These are phyloP conservation scores for Anser cygnoides DNA, from an alignment of 2,113 vertebrate genomes.

Conservation along the genomic window DNA sequence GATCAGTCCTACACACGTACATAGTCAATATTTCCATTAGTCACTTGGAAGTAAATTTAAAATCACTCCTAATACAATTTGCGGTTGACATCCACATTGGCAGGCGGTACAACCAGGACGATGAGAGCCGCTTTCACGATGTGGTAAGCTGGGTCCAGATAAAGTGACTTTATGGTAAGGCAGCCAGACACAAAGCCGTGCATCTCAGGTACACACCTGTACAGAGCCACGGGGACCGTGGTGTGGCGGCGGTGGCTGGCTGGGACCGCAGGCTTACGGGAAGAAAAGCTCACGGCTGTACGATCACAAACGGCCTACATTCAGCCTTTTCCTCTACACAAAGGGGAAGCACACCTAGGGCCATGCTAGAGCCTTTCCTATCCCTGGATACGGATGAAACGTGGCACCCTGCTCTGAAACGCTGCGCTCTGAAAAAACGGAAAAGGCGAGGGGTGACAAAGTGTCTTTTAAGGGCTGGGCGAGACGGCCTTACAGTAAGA, in stretches of 20 bases:
- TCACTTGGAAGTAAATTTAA: constrained; percentile 22
- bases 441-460: neutral
- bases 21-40: neutral
- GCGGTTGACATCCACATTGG: neutral
- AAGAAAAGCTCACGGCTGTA: neutral
- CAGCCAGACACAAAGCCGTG: neutral
- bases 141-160: neutral
- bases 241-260: neutral
- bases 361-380: neutral
- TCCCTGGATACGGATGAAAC: no score
- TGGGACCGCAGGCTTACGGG: neutral
- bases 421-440: neutral
- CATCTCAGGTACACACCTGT: neutral
- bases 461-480: neutral
- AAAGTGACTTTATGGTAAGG: neutral
- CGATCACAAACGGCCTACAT: neutral
- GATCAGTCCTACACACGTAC: neutral
- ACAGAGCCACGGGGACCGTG: neutral
- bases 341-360: neutral
- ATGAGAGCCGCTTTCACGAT: neutral
- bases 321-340: neutral
- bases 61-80: constrained; percentile 23
- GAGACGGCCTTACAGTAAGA: neutral
- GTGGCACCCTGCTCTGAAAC: neutral
- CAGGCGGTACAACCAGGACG: neutral